Evolutionary conservation across 2,797 vertebrate genomes (phyloP).

Genomic region (Benthosema pterotum): DNA sequence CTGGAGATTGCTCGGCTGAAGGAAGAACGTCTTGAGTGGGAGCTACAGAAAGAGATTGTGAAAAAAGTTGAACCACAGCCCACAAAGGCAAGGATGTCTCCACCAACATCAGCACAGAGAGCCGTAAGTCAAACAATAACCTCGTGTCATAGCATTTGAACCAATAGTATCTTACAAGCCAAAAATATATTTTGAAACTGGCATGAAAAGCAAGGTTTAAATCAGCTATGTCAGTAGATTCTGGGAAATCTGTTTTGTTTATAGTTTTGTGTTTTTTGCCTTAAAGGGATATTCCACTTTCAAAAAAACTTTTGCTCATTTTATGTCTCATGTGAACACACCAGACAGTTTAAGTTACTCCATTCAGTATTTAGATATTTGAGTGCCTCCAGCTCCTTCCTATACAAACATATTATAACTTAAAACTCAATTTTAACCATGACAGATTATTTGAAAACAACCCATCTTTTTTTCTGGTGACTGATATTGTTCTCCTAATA

Average conservation of each 20-base stretch:
- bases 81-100: constrained; percentile 9
- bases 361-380: too few relatives aligned
- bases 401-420: too few relatives aligned
- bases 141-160: too few relatives aligned
- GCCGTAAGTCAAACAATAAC: constrained; percentile 36
- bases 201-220: neutral
- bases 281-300: too few relatives aligned
- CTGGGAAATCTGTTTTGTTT: neutral
- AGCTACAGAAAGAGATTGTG: constrained; percentile 47
- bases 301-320: too few relatives aligned
- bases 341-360: too few relatives aligned
- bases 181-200: neutral
- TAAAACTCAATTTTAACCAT: too few relatives aligned
- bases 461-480: too few relatives aligned
- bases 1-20: constrained; percentile 80
- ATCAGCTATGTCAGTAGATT: neutral
- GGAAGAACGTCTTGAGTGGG: constrained; percentile 76
- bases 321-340: too few relatives aligned
- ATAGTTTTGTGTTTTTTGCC: neutral
- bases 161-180: neutral
- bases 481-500: too few relatives aligned
- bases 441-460: too few relatives aligned
- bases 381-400: too few relatives aligned
- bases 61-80: constrained; percentile 25
- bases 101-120: constrained; percentile 9